Evolutionary conservation across 2,888 invertebrate species (phyloP), one percentile per base, ranked within the genome.

Genomic region (Seira ritae): DNA sequence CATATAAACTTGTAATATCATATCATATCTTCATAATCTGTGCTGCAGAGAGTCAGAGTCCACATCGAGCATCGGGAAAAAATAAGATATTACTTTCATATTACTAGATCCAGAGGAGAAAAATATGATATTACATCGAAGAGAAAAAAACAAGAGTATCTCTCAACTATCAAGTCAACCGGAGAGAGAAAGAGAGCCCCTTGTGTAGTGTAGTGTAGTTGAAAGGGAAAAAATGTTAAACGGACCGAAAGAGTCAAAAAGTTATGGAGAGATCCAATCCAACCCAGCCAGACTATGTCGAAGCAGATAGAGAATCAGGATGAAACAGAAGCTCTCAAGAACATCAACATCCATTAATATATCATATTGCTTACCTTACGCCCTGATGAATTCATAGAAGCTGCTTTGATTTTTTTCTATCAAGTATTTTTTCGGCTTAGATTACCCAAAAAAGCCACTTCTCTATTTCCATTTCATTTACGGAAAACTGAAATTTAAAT

Each of bases 211-310:
- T n/a, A 80, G 75, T 70, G 69, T 24, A 74, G 60, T 69, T 70
- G 46, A 69, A 74, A 70, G 23, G 75, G 62, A 55, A 75, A 75
- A 80, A 42, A 42, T 42, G 80, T 80, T 80, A 80, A 80, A 80
- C 80, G 74, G 80, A 80, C 80, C 75, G 80, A 80, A 80, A 80
- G 80, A 80, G 80, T 80, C 80, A 80, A 80, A 75, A 75, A 75
- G 69, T 80, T 72, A 72, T 60, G 68, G 73, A 72, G 67, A 80
- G 65, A 67, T 31, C 22, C 67, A 67, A 67, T 15, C 12, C 15
- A 22, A 37, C 8, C 50, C 17, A 19, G 12, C 10, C 65, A 3
- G 19, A 50, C 50, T 67, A 0, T 10, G 55, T 19, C 37, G 19
- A 60, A 55, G 17, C 55, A 8, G 24, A 31, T 20, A 69, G 37